Base-by-base conservation (phyloP, 2,888 invertebrate species). In the Agriopis aurantiaria region DNA sequence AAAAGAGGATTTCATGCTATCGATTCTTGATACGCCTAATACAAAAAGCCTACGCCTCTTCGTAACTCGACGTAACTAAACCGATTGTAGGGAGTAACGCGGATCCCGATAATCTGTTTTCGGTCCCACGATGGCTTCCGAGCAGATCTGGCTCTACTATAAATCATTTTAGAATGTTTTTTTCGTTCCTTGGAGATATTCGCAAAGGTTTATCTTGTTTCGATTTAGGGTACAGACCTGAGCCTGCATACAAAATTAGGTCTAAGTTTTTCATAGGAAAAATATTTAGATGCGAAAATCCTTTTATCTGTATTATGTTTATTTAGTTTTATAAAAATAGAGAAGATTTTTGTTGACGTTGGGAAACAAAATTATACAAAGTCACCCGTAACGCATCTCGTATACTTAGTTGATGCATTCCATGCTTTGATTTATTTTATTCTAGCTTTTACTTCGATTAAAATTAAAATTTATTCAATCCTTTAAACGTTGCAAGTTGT, bases 91-190 rank as follows among this genome's bases (percentile, higher is more conserved):
- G 84, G 74, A 85, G 88, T 87, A 88, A 87, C 88, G 84, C 84
- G 90, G 87, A 88, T 89, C 88, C 85, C 86, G 88, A 91, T 92
- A 91, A 92, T 91, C 90, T 91, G 90, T 91, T 92, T 90, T 91
- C 90, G 86, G 85, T 81, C 86, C 82, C 85, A 81, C 86, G 82
- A 86, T 88, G 85, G 88, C 86, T 86, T 84, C 85, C 85, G 80
- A 87, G 87, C 91, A 89, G 88, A 92, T 89, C 88, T 89, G 82
- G 73, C 82, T 79, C 81, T 82, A 85, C 88, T 88, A 90, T 92
- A 91, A 91, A 92, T 92, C 91, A 92, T 92, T 90, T 90, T 88
- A 83, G 85, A 89, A 88, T 89, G 88, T 90, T 92, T 90, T 46
- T 88, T 87, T 84, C 88, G 90, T 88, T 92, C 91, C 89, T 88